Percentiles rank a stretch among this genome's conserved stretches.
Evolutionary conservation across 2,113 vertebrate genomes (phyloP).

Genomic region (Baryphthengus martii): DNA sequence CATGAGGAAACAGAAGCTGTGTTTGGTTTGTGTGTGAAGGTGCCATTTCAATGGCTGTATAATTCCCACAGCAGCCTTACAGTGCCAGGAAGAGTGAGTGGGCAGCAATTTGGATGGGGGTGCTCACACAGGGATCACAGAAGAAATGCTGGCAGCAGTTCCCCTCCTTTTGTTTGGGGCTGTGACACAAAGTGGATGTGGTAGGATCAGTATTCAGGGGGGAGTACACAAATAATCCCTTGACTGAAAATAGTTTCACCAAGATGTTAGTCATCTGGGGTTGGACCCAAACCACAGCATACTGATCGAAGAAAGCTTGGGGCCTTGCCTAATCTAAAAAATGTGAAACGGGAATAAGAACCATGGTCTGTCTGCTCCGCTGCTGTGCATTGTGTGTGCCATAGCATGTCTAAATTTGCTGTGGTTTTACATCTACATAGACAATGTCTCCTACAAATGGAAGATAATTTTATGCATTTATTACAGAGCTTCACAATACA

Average conservation of each 20-base stretch:
- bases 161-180: constrained; percentile 20
- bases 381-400: not conserved
- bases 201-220: constrained; percentile 18
- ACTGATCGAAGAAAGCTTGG: constrained; percentile 7
- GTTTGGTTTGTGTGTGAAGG: constrained; percentile 7
- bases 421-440: not conserved
- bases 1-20: constrained; percentile 31
- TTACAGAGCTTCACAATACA: not conserved
- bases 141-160: not conserved
- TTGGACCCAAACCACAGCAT: constrained; percentile 50
- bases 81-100: not conserved
- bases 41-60: not conserved
- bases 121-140: not conserved
- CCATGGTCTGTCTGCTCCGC: not conserved
- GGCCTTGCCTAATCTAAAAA: constrained; percentile 40
- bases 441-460: not conserved
- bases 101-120: not conserved
- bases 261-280: constrained; percentile 52
- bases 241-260: constrained; percentile 54
- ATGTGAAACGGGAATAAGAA: not conserved
- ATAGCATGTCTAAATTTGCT: not conserved
- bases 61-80: constrained; percentile 1
- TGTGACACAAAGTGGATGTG: constrained; percentile 55
- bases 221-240: constrained; percentile 44
- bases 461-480: not conserved